A percentile compares a stretch with the other conserved stretches of the same genome.
Conservation (phyloP, 1,140 invertebrate species). For the Plectrocnemia conspersa region DNA sequence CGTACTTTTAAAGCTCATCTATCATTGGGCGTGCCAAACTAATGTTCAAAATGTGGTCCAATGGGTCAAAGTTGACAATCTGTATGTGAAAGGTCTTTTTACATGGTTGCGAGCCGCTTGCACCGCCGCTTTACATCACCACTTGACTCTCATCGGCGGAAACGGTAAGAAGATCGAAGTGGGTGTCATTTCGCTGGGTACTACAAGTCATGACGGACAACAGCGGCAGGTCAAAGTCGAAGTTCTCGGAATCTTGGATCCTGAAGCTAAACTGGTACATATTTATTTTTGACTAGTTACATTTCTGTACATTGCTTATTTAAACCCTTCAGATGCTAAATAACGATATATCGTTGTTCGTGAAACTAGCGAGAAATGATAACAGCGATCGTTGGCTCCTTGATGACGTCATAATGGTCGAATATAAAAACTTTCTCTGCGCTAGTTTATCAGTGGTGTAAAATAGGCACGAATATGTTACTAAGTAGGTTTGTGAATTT, state of each 20-base stretch:
- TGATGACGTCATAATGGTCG: no score
- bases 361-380: no score
- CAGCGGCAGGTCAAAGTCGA: constrained; percentile 83
- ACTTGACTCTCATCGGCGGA: constrained; percentile 66
- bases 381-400: no score
- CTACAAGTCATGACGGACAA: constrained; percentile 76
- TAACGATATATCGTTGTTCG: no score
- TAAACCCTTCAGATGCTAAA: no score
- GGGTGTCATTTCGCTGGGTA: constrained; percentile 84
- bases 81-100: constrained; percentile 72
- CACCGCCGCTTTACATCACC: constrained; percentile 71
- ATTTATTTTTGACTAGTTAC: no score
- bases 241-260: constrained; percentile 79
- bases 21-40: constrained; percentile 87
- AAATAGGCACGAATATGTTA: no score
- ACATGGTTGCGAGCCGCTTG: constrained; percentile 73
- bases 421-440: no score
- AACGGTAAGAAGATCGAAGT: constrained; percentile 64
- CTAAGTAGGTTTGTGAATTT: no score
- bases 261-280: constrained; percentile 60
- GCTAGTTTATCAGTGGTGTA: no score
- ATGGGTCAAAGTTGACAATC: constrained; percentile 79
- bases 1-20: constrained; percentile 75
- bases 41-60: constrained; percentile 80
- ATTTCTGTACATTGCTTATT: no score